These are phyloP conservation scores for Oreortyx pictus DNA, from an alignment of 2,797 vertebrate species.

Conservation along the genomic window DNA sequence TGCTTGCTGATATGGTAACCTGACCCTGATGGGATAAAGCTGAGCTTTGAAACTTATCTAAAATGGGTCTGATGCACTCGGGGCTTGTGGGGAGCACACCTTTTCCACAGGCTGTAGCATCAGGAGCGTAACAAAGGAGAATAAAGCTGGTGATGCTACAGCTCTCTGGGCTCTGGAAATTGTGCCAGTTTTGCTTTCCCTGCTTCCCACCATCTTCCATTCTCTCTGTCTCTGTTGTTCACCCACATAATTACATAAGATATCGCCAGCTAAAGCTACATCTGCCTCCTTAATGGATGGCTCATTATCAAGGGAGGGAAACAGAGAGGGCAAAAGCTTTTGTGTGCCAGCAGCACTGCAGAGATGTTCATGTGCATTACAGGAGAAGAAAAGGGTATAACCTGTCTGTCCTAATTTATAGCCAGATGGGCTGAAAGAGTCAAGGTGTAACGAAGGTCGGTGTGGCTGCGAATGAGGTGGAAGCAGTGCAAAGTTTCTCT, in stretches of 20 bases:
- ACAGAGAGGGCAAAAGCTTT: constrained; percentile 54
- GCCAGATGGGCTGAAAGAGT: constrained; percentile 22
- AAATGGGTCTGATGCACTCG: background rate
- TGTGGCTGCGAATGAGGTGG: background rate
- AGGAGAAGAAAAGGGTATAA: constrained; percentile 43
- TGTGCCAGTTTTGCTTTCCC: background rate
- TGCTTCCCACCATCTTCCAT: background rate
- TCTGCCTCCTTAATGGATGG: constrained; percentile 47
- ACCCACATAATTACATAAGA: constrained; percentile 54
- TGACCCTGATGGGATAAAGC: background rate
- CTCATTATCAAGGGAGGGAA: constrained; percentile 65
- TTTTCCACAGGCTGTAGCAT: background rate
- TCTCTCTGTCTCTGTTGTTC: constrained; percentile 22
- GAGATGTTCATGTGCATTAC: background rate
- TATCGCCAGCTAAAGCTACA: constrained; percentile 34
- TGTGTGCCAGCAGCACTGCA: constrained; percentile 38
- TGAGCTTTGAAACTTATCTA: background rate
- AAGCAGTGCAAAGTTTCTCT: constrained; percentile 15
- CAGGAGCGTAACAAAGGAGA: background rate
- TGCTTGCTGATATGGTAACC: background rate
- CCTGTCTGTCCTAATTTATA: constrained; percentile 22
- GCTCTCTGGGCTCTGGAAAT: background rate
- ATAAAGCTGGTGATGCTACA: background rate
- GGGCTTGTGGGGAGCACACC: background rate
- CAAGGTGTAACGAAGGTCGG: constrained; percentile 54